These are phyloP conservation scores for Drosophila subquinaria DNA, from an alignment of 2,888 invertebrate species.

Conservation along the genomic window DNA sequence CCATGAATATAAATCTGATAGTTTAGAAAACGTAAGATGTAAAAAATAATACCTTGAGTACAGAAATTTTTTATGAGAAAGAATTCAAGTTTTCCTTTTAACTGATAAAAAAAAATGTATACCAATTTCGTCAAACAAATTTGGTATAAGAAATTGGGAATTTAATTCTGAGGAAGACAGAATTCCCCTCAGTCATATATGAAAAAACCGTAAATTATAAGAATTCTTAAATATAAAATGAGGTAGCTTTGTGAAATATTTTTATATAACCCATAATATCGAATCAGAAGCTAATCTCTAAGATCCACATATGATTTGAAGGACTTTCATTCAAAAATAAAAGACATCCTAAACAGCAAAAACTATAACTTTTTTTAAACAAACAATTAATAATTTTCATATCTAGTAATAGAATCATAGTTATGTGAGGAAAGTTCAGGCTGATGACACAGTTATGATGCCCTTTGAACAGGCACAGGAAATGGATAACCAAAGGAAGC, in stretches of 20 bases:
- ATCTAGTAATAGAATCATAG: background rate
- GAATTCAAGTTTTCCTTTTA: too few relatives aligned
- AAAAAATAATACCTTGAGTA: too few relatives aligned
- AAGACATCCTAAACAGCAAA: background rate
- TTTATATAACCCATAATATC: background rate
- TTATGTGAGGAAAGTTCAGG: background rate
- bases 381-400: background rate
- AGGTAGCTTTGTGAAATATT: background rate
- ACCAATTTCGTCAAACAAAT: too few relatives aligned
- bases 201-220: too few relatives aligned
- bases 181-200: too few relatives aligned
- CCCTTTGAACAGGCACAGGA: slow-evolving; percentile 42
- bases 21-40: too few relatives aligned
- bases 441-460: slow-evolving; percentile 12
- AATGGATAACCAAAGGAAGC: slow-evolving; percentile 52
- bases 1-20: background rate
- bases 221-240: background rate
- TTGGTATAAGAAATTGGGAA: too few relatives aligned
- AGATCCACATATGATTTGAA: background rate
- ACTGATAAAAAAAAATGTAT: too few relatives aligned
- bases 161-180: too few relatives aligned
- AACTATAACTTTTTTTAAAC: background rate
- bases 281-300: background rate
- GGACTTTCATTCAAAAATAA: background rate
- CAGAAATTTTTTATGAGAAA: too few relatives aligned